Evolutionary conservation across 1,140 invertebrate species (phyloP).

Genomic region (Drosophila sucinea): DNA sequence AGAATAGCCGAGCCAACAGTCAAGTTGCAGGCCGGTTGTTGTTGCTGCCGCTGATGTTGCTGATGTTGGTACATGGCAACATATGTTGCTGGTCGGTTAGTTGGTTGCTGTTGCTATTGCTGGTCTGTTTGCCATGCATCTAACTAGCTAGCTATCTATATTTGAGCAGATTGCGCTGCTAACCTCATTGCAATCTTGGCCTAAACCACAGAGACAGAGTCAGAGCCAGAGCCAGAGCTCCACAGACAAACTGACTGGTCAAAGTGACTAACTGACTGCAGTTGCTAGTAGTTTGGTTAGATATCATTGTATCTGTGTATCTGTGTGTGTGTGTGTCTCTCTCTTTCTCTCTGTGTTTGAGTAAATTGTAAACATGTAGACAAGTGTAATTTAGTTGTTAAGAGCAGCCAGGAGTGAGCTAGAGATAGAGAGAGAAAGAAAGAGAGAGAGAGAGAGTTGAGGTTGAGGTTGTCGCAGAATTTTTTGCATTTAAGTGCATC

Average conservation of each 20-base stretch:
- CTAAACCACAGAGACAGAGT: slow-evolving; percentile 39
- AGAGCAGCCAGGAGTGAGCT: slow-evolving; percentile 28
- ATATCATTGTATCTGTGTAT: slow-evolving; percentile 9
- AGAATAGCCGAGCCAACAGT: slow-evolving; percentile 60
- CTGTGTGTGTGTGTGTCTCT: slow-evolving; percentile 7
- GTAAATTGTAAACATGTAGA: slow-evolving; percentile 78
- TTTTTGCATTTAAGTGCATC: slow-evolving; percentile 40
- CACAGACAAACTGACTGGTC: slow-evolving; percentile 69
- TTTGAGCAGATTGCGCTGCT: slow-evolving; percentile 80
- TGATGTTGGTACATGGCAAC: slow-evolving; percentile 72
- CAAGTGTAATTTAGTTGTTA: slow-evolving; percentile 83
- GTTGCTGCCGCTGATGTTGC: slow-evolving; percentile 24
- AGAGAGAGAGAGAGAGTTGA: slow-evolving; percentile 10
- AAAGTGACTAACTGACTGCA: slow-evolving; percentile 66
- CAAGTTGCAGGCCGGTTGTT: slow-evolving; percentile 43
- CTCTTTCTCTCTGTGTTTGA: slow-evolving; percentile 39
- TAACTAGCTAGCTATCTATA: slow-evolving; percentile 81
- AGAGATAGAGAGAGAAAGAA: slow-evolving; percentile 12
- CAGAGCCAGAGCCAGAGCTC: slow-evolving; percentile 20
- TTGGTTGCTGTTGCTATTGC: slow-evolving; percentile 23
- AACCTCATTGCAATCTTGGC: slow-evolving; percentile 74
- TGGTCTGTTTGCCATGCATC: slow-evolving; percentile 55
- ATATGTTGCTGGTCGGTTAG: slow-evolving; percentile 61
- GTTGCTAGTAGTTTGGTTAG: slow-evolving; percentile 25
- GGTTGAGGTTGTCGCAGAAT: slow-evolving; percentile 35